Evolutionary conservation across 2,113 vertebrate species (phyloP), one percentile per base, ranked within the genome.

Genomic region (Platichthys stellatus): DNA sequence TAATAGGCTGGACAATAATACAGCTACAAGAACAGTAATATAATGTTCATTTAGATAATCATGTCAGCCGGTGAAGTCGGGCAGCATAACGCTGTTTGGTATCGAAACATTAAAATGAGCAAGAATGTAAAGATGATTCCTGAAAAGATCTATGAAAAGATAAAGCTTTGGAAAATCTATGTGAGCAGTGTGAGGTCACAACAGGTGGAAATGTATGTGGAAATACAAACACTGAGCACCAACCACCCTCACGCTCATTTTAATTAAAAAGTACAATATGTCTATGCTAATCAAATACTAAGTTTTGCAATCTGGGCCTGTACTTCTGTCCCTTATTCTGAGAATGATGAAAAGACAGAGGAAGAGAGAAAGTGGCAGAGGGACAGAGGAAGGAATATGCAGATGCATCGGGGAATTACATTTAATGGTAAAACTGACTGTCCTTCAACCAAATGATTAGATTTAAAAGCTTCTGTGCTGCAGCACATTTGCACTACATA

Each of bases 401-500:
- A 84, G 71, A 79, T 80, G 78, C 51, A 79, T 68, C 56, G 64
- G 58, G 40, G 66, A 78, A 43, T 69, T 68, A 73, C 26, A 53
- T 24, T 13, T 72, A 66, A 63, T 69, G 65, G 71, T 78, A 63
- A 73, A 63, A 72, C 65, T 49, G 69, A 80, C 68, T 57, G 74
- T 76, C 75, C 80, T 85, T 72, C 75, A 73, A 73, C 57, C 45
- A 71, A 75, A 74, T 43, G 4, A 70, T 73, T 54, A 31, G 70
- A 81, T 63, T 31, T 75, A 59, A 82, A 72, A 57, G 51, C 20
- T 61, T 49, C 51, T 54, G 20, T 47, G 45, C 45, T 17, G 45
- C 45, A 47, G 15, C 45, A 17, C 51, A 54, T 54, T 88, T 83
- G 23, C 76, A 84, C 76, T 75, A 77, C 69, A 77, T 64, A 87